phyloP scores from a whole-genome alignment of 2,113 vertebrate species.

The Trichechus manatus region DNA sequence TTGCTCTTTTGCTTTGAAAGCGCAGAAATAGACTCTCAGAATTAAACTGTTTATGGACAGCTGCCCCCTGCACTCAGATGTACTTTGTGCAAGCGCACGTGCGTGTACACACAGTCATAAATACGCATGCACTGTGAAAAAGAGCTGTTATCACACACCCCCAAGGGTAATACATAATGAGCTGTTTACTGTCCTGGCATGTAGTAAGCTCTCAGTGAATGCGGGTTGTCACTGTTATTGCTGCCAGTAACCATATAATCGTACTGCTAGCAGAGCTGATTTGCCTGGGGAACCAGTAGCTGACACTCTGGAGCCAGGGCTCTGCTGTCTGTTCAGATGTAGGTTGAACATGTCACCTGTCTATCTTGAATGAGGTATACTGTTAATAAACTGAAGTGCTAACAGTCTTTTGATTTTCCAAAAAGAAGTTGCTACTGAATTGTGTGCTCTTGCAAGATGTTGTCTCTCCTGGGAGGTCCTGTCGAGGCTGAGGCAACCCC shows the following conservation, averaged over 20 bases:
- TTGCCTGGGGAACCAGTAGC: neutral
- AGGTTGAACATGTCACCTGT: neutral
- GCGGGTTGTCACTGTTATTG: neutral
- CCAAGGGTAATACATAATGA: neutral
- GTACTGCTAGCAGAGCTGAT: neutral
- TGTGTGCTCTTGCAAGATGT: neutral
- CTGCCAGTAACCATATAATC: rapidly evolving
- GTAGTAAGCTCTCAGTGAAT: neutral
- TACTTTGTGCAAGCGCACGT: neutral
- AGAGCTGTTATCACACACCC: neutral
- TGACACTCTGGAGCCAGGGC: neutral
- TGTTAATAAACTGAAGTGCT: neutral
- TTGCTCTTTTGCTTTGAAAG: constrained; percentile 11
- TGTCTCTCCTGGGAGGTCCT: neutral
- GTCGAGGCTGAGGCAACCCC: neutral
- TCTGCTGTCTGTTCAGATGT: neutral
- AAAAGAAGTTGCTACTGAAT: neutral
- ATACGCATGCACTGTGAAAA: neutral
- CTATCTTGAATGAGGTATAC: neutral
- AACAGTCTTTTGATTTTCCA: neutral
- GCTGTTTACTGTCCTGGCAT: neutral
- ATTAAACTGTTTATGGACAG: neutral
- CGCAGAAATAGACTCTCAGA: neutral
- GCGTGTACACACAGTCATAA: neutral
- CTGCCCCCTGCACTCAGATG: neutral